A percentile compares a stretch with the other conserved stretches of the same genome.
phyloP scores from a whole-genome alignment of 2,797 vertebrate genomes.

The Pseudochaenichthys georgianus region DNA sequence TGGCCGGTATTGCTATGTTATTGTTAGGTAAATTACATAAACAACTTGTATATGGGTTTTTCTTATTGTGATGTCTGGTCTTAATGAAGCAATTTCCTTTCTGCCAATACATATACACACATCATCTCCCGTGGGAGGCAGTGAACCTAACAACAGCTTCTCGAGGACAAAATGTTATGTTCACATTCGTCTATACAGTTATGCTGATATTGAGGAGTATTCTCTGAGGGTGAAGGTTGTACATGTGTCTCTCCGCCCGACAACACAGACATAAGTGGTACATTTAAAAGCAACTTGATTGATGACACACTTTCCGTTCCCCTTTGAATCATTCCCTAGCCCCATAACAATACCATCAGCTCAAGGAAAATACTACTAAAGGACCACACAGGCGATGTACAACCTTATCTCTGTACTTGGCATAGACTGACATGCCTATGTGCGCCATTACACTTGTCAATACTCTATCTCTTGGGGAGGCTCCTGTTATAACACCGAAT shows the following conservation, averaged over 20 bases:
- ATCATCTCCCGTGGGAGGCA: too few relatives aligned
- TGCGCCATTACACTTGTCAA: constrained; percentile 45
- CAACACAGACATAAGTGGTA: constrained; percentile 55
- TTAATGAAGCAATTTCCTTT: too few relatives aligned
- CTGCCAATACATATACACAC: too few relatives aligned
- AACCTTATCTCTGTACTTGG: constrained; percentile 52
- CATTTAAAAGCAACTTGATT: constrained; percentile 68
- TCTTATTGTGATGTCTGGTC: too few relatives aligned
- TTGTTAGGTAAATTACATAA: too few relatives aligned
- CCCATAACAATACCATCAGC: constrained; percentile 65
- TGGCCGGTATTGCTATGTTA: too few relatives aligned
- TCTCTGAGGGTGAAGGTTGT: constrained; percentile 23
- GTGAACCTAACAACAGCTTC: neutral
- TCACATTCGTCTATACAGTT: neutral
- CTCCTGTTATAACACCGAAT: constrained; percentile 36
- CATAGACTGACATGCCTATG: constrained; percentile 41
- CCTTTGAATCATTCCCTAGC: constrained; percentile 54
- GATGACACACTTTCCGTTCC: constrained; percentile 51
- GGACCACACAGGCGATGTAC: constrained; percentile 37
- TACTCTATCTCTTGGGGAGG: constrained; percentile 36
- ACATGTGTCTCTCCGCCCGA: constrained; percentile 48
- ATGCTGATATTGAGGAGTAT: constrained; percentile 12
- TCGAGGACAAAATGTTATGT: neutral
- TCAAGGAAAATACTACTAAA: constrained; percentile 46
- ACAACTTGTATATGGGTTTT: too few relatives aligned